Base-by-base conservation (phyloP, 1,140 invertebrate genomes). In the Platyura marginata region DNA sequence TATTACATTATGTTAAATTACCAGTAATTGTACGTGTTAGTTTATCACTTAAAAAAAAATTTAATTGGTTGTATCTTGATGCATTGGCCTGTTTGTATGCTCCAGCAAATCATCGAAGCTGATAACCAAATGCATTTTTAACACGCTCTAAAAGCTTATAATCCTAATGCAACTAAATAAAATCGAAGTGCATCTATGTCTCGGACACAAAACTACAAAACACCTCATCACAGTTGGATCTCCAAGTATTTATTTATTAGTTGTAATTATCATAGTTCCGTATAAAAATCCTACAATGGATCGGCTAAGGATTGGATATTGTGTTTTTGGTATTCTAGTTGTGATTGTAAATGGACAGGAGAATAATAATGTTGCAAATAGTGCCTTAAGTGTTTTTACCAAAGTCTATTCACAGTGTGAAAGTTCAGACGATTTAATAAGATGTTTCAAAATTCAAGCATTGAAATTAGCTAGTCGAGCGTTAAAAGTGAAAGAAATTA, bases 381-480 rank as follows among this genome's bases (percentile, higher is more conserved):
- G 15, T 50, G 53, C 35, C 19, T 58, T 11, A 18, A 49, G 56
- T 5, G 55, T 53, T 0, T 29, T 76, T 15, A 61, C 67, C 42
- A 70, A 66, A 48, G 63, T 75, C 32, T 76, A 73, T 48, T 62
- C 66, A 25, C 67, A 72, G 44, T 81, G 78, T 53, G 65, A 69
- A 41, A 57, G 64, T 23, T 68, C 68, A 23, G 61, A 72, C 45
- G 70, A 78, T 47, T 62, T 75, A 25, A 53, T 75, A 40, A 74
- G 72, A 57, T 81, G 77, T 52, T 65, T 78, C 43, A 79, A 80
- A 57, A 59, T 77, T 6, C 71, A 76, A 52, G 74, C 72, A 0
- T 56, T 75, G 0, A 74, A 72, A 48, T 57, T 76, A 5, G 53
- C 70, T 5, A 72, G 77, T 41, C 60, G 75, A n/a, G 74, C 75